Conservation (phyloP, 2,113 vertebrate species). For the Australoheros scitulus region DNA sequence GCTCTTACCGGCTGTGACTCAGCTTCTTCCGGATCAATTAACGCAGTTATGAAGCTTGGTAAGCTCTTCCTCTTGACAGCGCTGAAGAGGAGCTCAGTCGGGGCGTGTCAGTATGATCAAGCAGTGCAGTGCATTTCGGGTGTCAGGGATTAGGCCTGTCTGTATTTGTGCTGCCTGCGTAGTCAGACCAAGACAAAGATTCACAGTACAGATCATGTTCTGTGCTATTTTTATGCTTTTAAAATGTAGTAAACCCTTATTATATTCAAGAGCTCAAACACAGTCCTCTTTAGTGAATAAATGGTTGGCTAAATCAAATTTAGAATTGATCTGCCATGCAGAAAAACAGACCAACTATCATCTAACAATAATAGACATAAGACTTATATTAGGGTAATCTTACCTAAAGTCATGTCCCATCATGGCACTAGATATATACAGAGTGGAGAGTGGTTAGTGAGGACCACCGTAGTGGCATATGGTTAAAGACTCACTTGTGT, state of each 20-base stretch:
- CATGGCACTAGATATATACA: not conserved
- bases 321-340: not conserved
- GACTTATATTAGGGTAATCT: not conserved
- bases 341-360: not conserved
- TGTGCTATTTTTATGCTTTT: not conserved
- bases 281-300: not conserved
- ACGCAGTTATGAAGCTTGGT: slow-evolving; percentile 7
- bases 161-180: slow-evolving; percentile 21
- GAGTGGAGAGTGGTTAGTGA: not conserved
- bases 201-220: not conserved
- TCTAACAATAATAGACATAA: not conserved
- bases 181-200: slow-evolving; percentile 8
- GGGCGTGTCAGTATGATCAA: slow-evolving; percentile 31
- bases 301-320: not conserved
- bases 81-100: slow-evolving; percentile 3
- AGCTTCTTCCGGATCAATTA: slow-evolving; percentile 44
- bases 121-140: slow-evolving; percentile 3
- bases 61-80: slow-evolving; percentile 31
- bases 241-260: not conserved
- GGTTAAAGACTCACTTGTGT: not conserved
- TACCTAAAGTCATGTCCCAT: not conserved
- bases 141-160: slow-evolving; percentile 41
- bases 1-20: not conserved
- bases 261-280: not conserved
- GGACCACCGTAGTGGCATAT: not conserved